Conservation (phyloP, 2,888 invertebrate species). For the Caenorhabditis angaria region DNA sequence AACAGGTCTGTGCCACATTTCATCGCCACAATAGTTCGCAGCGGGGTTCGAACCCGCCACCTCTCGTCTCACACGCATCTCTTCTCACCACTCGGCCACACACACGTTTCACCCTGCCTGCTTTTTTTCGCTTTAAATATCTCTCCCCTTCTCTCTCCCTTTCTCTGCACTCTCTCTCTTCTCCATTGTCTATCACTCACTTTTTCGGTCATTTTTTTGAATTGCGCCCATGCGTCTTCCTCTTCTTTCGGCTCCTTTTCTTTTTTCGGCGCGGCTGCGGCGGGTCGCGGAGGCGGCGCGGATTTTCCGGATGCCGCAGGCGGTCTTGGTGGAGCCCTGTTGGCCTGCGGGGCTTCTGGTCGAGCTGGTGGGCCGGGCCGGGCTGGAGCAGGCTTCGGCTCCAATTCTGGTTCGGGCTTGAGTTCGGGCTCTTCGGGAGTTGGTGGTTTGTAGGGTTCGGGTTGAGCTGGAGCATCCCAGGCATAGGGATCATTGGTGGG, state of each 20-base stretch:
- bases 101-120: slow-evolving; percentile 8
- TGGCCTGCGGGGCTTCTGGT: slow-evolving; percentile 44
- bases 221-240: slow-evolving; percentile 70
- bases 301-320: slow-evolving; percentile 53
- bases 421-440: slow-evolving; percentile 12
- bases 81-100: slow-evolving; percentile 26
- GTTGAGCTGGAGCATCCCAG: slow-evolving; percentile 52
- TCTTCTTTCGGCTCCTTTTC: slow-evolving; percentile 56
- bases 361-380: slow-evolving; percentile 45
- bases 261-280: slow-evolving; percentile 29
- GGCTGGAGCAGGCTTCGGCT: slow-evolving; percentile 18
- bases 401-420: neutral
- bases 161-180: neutral
- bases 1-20: slow-evolving; percentile 49
- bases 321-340: slow-evolving; percentile 45
- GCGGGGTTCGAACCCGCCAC: slow-evolving; percentile 16
- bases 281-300: slow-evolving; percentile 54
- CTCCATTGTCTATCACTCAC: slow-evolving; percentile 27
- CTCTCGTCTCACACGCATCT: neutral
- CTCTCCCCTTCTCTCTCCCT: neutral
- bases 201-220: slow-evolving; percentile 70
- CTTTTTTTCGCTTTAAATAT: neutral
- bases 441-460: neutral
- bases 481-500: slow-evolving; percentile 62
- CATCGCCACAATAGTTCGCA: slow-evolving; percentile 32